Conservation (phyloP, 1,140 invertebrate species). For the Pectinophora gossypiella region DNA sequence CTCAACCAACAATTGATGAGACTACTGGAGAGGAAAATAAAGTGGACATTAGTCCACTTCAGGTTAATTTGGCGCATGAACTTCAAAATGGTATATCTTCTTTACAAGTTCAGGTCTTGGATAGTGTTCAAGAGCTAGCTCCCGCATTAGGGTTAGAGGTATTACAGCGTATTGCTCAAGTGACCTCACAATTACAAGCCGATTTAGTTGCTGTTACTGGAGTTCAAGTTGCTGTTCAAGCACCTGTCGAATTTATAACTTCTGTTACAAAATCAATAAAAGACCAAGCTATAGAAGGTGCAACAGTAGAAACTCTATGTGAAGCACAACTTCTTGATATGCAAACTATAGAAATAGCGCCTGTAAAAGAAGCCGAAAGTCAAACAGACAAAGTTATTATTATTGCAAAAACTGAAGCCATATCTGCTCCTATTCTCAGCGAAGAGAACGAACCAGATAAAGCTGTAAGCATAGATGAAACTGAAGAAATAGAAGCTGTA, state of each 20-base stretch:
- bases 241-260: constrained; percentile 3
- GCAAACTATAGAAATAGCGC: too few relatives aligned
- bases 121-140: constrained; percentile 28
- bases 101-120: constrained; percentile 36
- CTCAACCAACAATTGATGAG: constrained; percentile 11
- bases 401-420: too few relatives aligned
- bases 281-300: too few relatives aligned
- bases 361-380: too few relatives aligned
- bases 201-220: constrained; percentile 30
- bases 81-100: constrained; percentile 33
- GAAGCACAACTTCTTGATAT: too few relatives aligned
- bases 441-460: too few relatives aligned
- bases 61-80: constrained; percentile 28
- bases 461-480: too few relatives aligned
- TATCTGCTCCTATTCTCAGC: too few relatives aligned
- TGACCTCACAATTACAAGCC: constrained; percentile 27
- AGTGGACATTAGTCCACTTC: constrained; percentile 18
- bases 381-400: too few relatives aligned
- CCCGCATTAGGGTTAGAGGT: constrained; percentile 21
- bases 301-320: too few relatives aligned
- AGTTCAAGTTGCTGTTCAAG: constrained; percentile 15
- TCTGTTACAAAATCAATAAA: background rate
- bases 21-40: constrained; percentile 7
- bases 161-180: constrained; percentile 28
- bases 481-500: too few relatives aligned